Base-by-base conservation (phyloP, 2,113 vertebrate genomes). In the Pachypanchax playfairii region DNA sequence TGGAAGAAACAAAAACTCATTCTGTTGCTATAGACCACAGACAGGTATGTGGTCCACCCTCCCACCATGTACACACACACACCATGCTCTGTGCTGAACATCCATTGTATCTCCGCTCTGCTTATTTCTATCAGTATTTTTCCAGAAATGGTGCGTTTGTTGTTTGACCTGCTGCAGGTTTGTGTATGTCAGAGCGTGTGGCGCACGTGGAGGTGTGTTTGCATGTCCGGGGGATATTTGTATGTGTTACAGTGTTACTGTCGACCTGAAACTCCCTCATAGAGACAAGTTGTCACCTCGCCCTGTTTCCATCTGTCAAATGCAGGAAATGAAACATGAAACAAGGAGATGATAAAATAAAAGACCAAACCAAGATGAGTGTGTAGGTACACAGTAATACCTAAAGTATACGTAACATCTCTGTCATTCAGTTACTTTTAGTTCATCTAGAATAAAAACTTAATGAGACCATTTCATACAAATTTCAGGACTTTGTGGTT, bases 101-200 rank as follows among this genome's bases (percentile, higher is more conserved):
- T 72, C 71, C 52, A 84, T 90, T 90, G 89, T 90, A 47, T 62
- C 36, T n/a, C 28, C n/a, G 13, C 44, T n/a, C 65, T 21, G 70
- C 65, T 64, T 50, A 74, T 67, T 62, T 84, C 70, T 68, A 75
- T 84, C 74, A 62, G 86, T 76, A 79, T 78, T 83, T 84, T 91
- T 90, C 90, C 87, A 90, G 90, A 90, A 89, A 85, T 78, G 22
- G 22, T 65, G 42, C 77, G 87, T 65, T 39, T 76, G 87, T 86
- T 89, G 88, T 89, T 77, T 56, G 70, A 53, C 38, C 49, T 1
- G 50, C 55, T 39, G 43, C 49, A 43, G 57, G 26, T 5, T 22
- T 61, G 29, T 70, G 35, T 54, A 48, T 49, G 2, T 35, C 11
- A 39, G 44, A 29, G 65, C 18, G 18, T 39, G 12, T 13, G 28